Evolutionary conservation across 1,140 invertebrate species (phyloP).

Genomic region (Phymastichus coffea): DNA sequence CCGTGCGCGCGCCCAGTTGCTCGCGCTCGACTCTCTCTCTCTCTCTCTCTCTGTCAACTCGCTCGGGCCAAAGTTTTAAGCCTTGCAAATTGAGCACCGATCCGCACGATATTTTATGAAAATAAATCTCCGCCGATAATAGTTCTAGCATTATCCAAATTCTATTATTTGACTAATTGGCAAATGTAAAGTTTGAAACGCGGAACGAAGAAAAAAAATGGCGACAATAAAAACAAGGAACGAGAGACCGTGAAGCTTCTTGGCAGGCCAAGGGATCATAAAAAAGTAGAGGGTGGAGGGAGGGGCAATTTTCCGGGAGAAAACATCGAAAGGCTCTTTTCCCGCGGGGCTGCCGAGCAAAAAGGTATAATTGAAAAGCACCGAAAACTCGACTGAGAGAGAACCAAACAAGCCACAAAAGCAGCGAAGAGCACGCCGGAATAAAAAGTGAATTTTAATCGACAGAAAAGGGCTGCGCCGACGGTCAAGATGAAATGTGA

Average conservation of each 20-base stretch:
- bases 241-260: too few relatives aligned
- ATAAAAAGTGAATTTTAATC: not conserved
- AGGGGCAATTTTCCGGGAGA: conserved; percentile 7
- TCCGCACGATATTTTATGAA: conserved; percentile 18
- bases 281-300: too few relatives aligned
- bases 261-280: not conserved
- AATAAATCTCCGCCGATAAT: conserved; percentile 24
- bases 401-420: conserved; percentile 15
- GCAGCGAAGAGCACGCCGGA: not conserved
- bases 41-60: not conserved
- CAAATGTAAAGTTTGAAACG: too few relatives aligned
- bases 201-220: too few relatives aligned
- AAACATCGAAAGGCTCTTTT: conserved; percentile 21
- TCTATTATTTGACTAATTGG: too few relatives aligned
- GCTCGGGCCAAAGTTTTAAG: conserved; percentile 7
- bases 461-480: not conserved
- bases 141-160: too few relatives aligned
- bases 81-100: conserved; percentile 6
- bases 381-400: not conserved
- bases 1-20: conserved; percentile 20
- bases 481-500: not conserved
- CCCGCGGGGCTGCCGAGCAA: not conserved
- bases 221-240: too few relatives aligned
- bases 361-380: conserved; percentile 23
- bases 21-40: not conserved